Evolutionary conservation across 2,113 vertebrate species (phyloP).

Genomic region (Sphaerodactylus townsendi): DNA sequence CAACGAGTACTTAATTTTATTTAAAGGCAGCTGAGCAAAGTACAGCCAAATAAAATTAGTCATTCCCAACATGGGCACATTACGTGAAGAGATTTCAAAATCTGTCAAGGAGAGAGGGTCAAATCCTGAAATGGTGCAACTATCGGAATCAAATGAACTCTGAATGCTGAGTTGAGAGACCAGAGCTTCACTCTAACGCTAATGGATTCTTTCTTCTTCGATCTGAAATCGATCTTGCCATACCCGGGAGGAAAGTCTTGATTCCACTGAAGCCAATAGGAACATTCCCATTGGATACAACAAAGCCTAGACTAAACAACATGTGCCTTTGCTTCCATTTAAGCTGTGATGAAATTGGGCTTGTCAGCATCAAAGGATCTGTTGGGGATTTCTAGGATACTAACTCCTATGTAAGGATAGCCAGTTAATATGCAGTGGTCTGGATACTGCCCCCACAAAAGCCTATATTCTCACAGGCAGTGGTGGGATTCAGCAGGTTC

Average conservation of each 20-base stretch:
- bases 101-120: not conserved
- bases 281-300: too few relatives aligned
- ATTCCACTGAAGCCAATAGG: too few relatives aligned
- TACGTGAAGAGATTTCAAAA: conserved; percentile 53
- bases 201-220: not conserved
- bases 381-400: not conserved
- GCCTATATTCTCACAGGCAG: too few relatives aligned
- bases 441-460: not conserved
- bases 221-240: not conserved
- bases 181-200: not conserved
- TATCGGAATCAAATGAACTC: conserved; percentile 2
- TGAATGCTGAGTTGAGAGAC: not conserved
- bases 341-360: not conserved
- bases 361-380: not conserved
- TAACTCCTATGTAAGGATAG: too few relatives aligned
- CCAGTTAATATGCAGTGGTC: too few relatives aligned
- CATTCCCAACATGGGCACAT: conserved; percentile 46
- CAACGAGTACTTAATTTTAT: conserved; percentile 48
- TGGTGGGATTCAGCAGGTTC: too few relatives aligned
- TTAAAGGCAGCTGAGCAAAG: conserved; percentile 49
- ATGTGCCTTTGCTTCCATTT: not conserved
- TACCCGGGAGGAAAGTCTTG: too few relatives aligned
- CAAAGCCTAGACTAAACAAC: not conserved
- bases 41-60: conserved; percentile 43
- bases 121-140: not conserved